Percentiles rank a stretch among this genome's conserved stretches.
phyloP scores from a whole-genome alignment of 2,113 vertebrate genomes.

The Charadrius vociferus region DNA sequence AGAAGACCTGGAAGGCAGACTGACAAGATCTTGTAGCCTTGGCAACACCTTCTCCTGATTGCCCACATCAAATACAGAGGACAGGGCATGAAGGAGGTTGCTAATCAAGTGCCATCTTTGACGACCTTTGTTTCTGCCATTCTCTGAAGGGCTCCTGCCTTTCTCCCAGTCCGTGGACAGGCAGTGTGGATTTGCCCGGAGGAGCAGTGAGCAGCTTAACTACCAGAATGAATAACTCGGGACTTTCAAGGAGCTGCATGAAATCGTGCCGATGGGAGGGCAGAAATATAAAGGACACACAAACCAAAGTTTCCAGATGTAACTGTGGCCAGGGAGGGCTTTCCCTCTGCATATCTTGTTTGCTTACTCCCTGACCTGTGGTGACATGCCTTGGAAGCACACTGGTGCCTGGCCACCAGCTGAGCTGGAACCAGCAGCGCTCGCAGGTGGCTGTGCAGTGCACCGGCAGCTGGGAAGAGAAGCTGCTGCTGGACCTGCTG shows the following conservation, averaged over 20 bases:
- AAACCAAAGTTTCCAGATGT: background rate
- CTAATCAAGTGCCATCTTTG: slow-evolving; percentile 32
- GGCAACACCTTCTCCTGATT: slow-evolving; percentile 50
- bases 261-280: background rate
- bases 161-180: background rate
- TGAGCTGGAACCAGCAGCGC: background rate
- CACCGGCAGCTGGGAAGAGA: background rate
- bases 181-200: background rate
- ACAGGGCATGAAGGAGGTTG: background rate
- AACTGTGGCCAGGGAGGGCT: background rate
- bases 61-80: slow-evolving; percentile 12
- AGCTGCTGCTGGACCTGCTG: background rate
- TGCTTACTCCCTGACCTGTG: background rate
- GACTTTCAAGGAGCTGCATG: background rate
- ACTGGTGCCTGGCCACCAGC: background rate
- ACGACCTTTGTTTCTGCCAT: background rate
- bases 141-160: background rate
- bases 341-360: background rate
- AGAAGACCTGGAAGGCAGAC: slow-evolving; percentile 26
- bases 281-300: background rate
- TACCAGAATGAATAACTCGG: background rate
- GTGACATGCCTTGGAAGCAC: background rate
- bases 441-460: accelerated
- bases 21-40: slow-evolving; percentile 29
- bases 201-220: background rate